Percentiles rank a stretch among this genome's conserved stretches.
Evolutionary conservation across 2,797 vertebrate species (phyloP).

Genomic region (Adrianichthys oophorus): DNA sequence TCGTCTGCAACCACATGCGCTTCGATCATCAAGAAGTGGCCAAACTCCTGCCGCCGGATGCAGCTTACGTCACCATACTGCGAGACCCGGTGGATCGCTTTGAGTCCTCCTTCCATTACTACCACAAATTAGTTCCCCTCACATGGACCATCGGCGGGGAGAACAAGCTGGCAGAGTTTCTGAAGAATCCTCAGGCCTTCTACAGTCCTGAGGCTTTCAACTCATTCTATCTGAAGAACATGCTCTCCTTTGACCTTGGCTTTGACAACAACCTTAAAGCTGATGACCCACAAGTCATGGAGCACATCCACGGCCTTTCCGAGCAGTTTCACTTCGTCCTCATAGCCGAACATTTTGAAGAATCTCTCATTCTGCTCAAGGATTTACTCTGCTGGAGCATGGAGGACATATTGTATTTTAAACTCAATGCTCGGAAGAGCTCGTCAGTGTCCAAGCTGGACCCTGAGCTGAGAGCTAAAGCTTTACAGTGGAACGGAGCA

Average conservation of each 20-base stretch:
- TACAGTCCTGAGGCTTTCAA: slow-evolving; percentile 85
- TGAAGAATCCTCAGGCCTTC: slow-evolving; percentile 79
- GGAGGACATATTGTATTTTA: slow-evolving; percentile 91
- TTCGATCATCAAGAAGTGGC: slow-evolving; percentile 86
- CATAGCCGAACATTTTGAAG: slow-evolving; percentile 90
- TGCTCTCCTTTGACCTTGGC: slow-evolving; percentile 92
- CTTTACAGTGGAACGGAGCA: slow-evolving; percentile 85
- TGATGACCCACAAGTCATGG: slow-evolving; percentile 73
- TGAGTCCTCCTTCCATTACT: slow-evolving; percentile 95
- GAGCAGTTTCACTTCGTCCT: slow-evolving; percentile 87
- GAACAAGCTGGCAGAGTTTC: slow-evolving; percentile 84
- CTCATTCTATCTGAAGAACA: slow-evolving; percentile 92
- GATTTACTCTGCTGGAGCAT: slow-evolving; percentile 90
- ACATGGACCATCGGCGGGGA: slow-evolving; percentile 85
- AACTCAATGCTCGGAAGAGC: slow-evolving; percentile 85
- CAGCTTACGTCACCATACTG: slow-evolving; percentile 87
- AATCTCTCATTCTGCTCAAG: slow-evolving; percentile 91
- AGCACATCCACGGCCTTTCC: slow-evolving; percentile 77
- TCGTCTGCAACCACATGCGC: slow-evolving; percentile 96
- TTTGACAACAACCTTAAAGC: slow-evolving; percentile 84
- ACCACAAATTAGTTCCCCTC: slow-evolving; percentile 80
- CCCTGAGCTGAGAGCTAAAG: slow-evolving; percentile 80
- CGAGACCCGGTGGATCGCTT: slow-evolving; percentile 89
- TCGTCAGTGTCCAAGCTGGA: slow-evolving; percentile 78
- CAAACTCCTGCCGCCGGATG: slow-evolving; percentile 77